Base-by-base conservation (phyloP, 2,113 vertebrate genomes). In the Speoplatyrhinus poulsoni region DNA sequence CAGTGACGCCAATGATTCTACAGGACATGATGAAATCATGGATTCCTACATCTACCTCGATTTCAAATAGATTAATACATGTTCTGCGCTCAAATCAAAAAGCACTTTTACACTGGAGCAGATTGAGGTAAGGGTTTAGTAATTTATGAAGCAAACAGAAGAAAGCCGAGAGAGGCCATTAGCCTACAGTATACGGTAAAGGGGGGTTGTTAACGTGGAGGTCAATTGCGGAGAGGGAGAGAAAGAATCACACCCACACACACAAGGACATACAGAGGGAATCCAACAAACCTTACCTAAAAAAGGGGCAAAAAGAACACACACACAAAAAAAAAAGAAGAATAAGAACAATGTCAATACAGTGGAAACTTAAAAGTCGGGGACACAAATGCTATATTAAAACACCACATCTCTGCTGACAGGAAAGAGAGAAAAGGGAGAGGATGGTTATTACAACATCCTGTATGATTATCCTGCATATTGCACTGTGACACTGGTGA, bases 241-340 rank as follows among this genome's bases (percentile, higher is more conserved):
- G 84, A 89, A 87, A 88, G 84, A 89, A 86, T 83, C 87, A 86
- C 85, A 83, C 72, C 73, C 58, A 75, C 33, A 71, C 80, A 55
- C 46, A 83, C 86, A 90, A 82, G n/a, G 78, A 88, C 84, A 89
- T 70, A 90, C 86, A 90, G 80, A 88, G 66, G 81, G 89, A 82
- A 85, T 92, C 89, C 92, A 90, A 92, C 92, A 93, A 93, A 93
- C 91, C 92, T 93, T 92, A 93, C 92, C 92, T 93, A 92, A 90
- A 92, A 72, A 92, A 90, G 77, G 83, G 84, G 85, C 84, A 83
- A 85, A 88, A 87, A 72, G 85, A 88, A 89, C 88, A 91, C 47
- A 80, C 19, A 19, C 26, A 26, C 19, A 19, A 19, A 58, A 58
- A 56, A 56, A 81, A 90, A 90, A 93, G 90, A 90, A 91, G 90